phyloP scores from a whole-genome alignment of 2,888 invertebrate genomes.

The Lymantria dispar region DNA sequence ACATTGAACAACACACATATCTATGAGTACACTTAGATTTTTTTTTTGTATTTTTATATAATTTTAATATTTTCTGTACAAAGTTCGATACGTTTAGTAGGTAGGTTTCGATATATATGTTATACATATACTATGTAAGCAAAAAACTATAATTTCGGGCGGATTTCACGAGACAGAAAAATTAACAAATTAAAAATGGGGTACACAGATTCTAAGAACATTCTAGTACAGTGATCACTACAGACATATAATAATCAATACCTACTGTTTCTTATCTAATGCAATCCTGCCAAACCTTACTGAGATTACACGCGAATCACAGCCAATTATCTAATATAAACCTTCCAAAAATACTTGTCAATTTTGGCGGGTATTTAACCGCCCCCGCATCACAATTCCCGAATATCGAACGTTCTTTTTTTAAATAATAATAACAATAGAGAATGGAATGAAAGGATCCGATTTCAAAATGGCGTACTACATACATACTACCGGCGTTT shows the following conservation, averaged over 20 bases:
- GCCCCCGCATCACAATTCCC: slow-evolving; percentile 2
- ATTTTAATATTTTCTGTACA: slow-evolving; percentile 29
- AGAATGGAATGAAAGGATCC: slow-evolving; percentile 6
- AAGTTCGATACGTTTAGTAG: slow-evolving; percentile 1
- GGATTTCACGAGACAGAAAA: slow-evolving; percentile 18
- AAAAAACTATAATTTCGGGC: slow-evolving; percentile 42
- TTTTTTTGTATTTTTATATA: slow-evolving; percentile 35
- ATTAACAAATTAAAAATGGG: slow-evolving; percentile 11
- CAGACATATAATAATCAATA: background rate
- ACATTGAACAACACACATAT: slow-evolving; percentile 58
- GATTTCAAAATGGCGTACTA: slow-evolving; percentile 11
- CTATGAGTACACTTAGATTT: slow-evolving; percentile 44
- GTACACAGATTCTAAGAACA: slow-evolving; percentile 2
- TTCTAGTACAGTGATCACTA: background rate
- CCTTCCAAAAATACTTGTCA: slow-evolving; percentile 52
- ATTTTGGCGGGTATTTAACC: slow-evolving; percentile 9
- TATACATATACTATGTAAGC: slow-evolving; percentile 9
- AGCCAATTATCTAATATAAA: slow-evolving; percentile 59
- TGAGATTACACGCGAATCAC: slow-evolving; percentile 62
- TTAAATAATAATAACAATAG: slow-evolving; percentile 1
- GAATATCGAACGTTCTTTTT: slow-evolving; percentile 3
- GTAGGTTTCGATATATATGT: slow-evolving; percentile 22
- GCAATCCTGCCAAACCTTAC: slow-evolving; percentile 22
- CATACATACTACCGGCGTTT: slow-evolving; percentile 10
- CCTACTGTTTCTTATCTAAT: slow-evolving; percentile 11